Evolutionary conservation across 2,797 vertebrate species (phyloP).

Genomic region (Eremophila alpestris): DNA sequence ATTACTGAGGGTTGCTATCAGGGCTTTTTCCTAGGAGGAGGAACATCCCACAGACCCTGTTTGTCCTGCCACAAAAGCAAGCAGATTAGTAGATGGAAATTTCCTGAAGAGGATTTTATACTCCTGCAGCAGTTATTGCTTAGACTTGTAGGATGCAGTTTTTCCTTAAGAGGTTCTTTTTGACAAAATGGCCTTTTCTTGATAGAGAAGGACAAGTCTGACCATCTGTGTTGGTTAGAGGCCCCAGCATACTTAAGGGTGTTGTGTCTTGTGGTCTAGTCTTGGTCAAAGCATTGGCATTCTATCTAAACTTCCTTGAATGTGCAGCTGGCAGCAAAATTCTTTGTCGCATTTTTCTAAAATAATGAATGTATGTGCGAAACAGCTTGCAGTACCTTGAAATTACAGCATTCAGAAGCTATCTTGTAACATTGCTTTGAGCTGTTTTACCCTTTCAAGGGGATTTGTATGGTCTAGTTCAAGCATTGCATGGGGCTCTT

Average conservation of each 20-base stretch:
- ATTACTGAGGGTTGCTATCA: neutral
- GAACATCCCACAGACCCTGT: neutral
- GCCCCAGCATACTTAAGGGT: neutral
- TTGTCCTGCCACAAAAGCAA: neutral
- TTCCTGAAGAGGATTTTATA: neutral
- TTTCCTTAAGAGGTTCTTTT: neutral
- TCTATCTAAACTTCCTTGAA: neutral
- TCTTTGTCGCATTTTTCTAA: neutral
- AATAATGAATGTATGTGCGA: neutral
- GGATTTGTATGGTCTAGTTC: neutral
- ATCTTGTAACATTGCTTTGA: neutral
- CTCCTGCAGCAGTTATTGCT: neutral
- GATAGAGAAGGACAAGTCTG: neutral
- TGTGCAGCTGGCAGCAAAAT: neutral
- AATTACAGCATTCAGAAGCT: neutral
- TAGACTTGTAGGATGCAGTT: neutral
- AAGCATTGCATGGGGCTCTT: accelerated
- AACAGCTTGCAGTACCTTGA: neutral
- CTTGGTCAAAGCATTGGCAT: neutral
- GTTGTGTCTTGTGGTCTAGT: neutral
- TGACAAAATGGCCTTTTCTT: neutral
- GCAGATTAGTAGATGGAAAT: neutral
- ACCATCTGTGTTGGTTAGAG: neutral
- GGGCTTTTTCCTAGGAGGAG: neutral
- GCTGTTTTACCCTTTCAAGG: neutral